These are phyloP conservation scores for Cylindroiulus punctatus DNA, from an alignment of 2,888 invertebrate genomes.

Conservation along the genomic window DNA sequence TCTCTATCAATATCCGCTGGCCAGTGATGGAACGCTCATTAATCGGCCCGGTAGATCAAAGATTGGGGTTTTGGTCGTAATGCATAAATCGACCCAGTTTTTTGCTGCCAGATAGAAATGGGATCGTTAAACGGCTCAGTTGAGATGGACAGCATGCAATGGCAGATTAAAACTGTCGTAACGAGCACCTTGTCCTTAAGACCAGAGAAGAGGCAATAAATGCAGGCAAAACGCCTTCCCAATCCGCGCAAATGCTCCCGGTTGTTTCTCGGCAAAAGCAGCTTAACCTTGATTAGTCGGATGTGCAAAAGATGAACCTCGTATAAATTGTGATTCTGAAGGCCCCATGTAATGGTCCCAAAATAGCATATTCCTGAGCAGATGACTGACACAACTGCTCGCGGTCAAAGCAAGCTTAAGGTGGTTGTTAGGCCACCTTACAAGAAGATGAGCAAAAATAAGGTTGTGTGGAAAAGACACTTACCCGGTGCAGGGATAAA, in stretches of 20 bases:
- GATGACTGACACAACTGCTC: too few relatives aligned
- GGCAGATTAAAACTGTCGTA: background rate
- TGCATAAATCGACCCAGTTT: background rate
- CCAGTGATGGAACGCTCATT: background rate
- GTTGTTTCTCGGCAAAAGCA: constrained; percentile 30
- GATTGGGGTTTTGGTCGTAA: background rate
- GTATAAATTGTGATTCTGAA: too few relatives aligned
- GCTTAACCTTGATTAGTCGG: background rate
- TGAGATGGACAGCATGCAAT: background rate
- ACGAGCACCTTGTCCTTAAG: constrained; percentile 37
- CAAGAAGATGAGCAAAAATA: too few relatives aligned
- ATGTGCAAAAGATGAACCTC: background rate
- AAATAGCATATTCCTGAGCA: too few relatives aligned
- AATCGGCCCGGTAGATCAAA: background rate
- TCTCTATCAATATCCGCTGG: background rate
- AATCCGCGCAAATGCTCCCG: background rate
- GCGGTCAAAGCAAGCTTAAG: too few relatives aligned
- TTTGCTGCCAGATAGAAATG: background rate
- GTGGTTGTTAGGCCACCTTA: too few relatives aligned
- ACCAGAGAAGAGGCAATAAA: constrained; percentile 13
- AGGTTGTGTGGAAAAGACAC: constrained; percentile 46
- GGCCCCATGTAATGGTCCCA: too few relatives aligned
- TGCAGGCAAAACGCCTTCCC: background rate
- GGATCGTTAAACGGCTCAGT: background rate
- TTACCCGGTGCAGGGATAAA: constrained; percentile 71